Base-by-base conservation (phyloP, 2,888 invertebrate genomes). In the Idaea dimidiata region DNA sequence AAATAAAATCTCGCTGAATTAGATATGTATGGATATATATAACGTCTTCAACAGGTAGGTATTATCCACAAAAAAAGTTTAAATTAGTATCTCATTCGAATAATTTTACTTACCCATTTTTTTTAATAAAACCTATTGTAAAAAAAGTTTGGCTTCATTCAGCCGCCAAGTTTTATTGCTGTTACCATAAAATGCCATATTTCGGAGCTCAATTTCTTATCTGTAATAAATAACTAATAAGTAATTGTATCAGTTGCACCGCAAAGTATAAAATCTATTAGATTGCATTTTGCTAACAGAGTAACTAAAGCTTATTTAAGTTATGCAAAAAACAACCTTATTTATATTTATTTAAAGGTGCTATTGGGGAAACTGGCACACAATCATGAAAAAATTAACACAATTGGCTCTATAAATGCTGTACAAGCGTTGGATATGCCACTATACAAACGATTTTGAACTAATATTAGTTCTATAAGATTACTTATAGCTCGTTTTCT, bases 171-270 rank as follows among this genome's bases (percentile, higher is more conserved):
- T 43, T 43, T 8, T 59, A 61, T 62, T 58, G 59, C 62, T 64
- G 66, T 66, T 64, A 64, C 66, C 62, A 16, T 59, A 57, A 18
- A 58, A 61, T 65, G 62, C 66, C 62, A 62, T 66, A 64, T 61
- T 59, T 62, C 62, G 16, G 59, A 59, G 65, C 62, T 61, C 61
- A 66, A 62, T 62, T 54, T 24, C 59, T 57, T 61, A 43, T 3
- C 43, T 43, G 8, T 14, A 10, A 43, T 24, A 24, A 10, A 43
- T 24, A 24, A 24, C 24, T 24, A 43, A 10, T 43, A 43, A 43
- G 43, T 8, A 6, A 43, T 14, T 33, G 43, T 43, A 43, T 43
- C 14, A 3, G 43, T 43, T 43, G 43, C 43, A 43, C 43, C 43
- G 43, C 43, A 43, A 43, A 43, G 43, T 43, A 43, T 43, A 43